phyloP scores from a whole-genome alignment of 2,888 invertebrate species.

The Protophormia terraenovae region DNA sequence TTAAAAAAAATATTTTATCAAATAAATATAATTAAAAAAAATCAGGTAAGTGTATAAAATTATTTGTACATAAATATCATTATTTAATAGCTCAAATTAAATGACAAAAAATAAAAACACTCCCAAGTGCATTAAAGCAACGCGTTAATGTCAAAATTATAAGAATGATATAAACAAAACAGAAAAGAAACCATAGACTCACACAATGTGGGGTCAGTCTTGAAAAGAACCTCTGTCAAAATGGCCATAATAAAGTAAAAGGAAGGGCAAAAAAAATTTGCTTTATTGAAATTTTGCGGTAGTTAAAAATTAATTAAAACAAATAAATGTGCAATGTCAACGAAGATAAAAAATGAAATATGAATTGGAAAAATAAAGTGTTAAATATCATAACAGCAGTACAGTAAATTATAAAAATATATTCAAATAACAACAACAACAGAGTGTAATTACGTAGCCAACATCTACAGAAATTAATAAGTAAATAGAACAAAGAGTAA shows the following conservation, averaged over 20 bases:
- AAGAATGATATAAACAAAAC: constrained; percentile 23
- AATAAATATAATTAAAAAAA: too few relatives aligned
- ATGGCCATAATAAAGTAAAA: constrained; percentile 19
- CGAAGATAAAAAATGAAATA: neutral
- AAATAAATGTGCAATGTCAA: constrained; percentile 34
- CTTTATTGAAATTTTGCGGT: constrained; percentile 19
- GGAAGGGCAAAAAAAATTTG: constrained; percentile 19
- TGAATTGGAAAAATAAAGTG: neutral
- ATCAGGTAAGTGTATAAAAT: neutral
- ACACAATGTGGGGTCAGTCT: neutral
- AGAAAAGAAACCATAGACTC: neutral
- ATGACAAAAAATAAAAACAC: neutral
- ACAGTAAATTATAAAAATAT: constrained; percentile 1
- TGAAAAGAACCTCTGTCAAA: constrained; percentile 47
- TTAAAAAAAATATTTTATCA: too few relatives aligned
- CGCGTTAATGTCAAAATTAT: constrained; percentile 32
- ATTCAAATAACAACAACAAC: neutral
- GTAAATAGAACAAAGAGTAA: constrained; percentile 4
- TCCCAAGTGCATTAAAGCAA: neutral
- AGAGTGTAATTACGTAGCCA: constrained; percentile 54
- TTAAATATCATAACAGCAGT: constrained; percentile 1
- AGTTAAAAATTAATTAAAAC: constrained; percentile 44
- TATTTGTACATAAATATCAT: neutral
- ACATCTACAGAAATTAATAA: constrained; percentile 6
- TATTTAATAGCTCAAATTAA: neutral